Percentiles rank a stretch among this genome's conserved stretches.
These are phyloP conservation scores for Ferdinandea cuprea DNA, from an alignment of 2,888 invertebrate species.

Conservation along the genomic window DNA sequence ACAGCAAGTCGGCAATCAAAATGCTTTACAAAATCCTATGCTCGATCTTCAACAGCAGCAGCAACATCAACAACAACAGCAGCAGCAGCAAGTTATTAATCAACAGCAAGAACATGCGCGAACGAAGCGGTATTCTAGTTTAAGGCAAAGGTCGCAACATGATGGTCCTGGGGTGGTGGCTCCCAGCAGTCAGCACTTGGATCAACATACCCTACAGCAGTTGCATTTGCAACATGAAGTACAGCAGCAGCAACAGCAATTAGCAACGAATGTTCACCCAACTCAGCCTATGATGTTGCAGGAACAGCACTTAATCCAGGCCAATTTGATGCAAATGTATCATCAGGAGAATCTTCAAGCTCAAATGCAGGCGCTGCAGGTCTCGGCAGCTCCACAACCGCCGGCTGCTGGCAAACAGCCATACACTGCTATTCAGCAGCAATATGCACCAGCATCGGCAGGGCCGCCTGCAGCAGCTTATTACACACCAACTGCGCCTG, in stretches of 20 bases:
- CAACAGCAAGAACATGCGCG: conserved; percentile 83
- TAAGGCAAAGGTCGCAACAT: conserved; percentile 82
- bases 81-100: conserved; percentile 78
- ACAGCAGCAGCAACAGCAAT: conserved; percentile 77
- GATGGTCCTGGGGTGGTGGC: conserved; percentile 75
- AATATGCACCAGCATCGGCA: conserved; percentile 63
- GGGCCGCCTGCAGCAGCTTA: conserved; percentile 74
- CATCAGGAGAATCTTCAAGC: conserved; percentile 80
- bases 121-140: conserved; percentile 88
- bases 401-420: conserved; percentile 75
- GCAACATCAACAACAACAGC: conserved; percentile 71
- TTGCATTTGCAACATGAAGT: conserved; percentile 77
- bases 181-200: conserved; percentile 75
- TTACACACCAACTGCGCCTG: conserved; percentile 74
- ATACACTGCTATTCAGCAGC: conserved; percentile 76
- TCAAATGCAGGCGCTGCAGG: conserved; percentile 79
- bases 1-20: conserved; percentile 72
- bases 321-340: conserved; percentile 79
- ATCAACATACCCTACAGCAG: conserved; percentile 77
- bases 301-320: conserved; percentile 78
- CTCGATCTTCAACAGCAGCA: conserved; percentile 74
- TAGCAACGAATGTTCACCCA: conserved; percentile 68
- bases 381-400: conserved; percentile 76
- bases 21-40: conserved; percentile 75
- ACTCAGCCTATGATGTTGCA: conserved; percentile 79